phyloP scores from a whole-genome alignment of 1,140 invertebrate genomes.

The Tribolium madens region DNA sequence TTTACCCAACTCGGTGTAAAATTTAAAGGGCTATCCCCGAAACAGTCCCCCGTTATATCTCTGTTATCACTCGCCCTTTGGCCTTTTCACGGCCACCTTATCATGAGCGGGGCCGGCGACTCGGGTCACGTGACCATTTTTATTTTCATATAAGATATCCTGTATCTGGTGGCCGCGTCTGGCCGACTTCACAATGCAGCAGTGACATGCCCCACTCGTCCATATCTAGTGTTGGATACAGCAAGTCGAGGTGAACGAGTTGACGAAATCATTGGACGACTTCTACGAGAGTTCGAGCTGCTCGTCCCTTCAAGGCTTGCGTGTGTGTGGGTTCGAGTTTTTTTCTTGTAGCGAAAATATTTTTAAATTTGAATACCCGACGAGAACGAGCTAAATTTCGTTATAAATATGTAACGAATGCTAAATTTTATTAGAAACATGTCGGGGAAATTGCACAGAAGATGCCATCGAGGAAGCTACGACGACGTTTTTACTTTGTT shows the following conservation, averaged over 20 bases:
- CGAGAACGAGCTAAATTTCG: conserved; percentile 24
- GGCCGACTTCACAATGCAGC: conserved; percentile 45
- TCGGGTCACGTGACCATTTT: conserved; percentile 44
- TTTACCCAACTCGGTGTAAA: too few species aligned
- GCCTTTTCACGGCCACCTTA: conserved; percentile 39
- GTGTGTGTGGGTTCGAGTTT: conserved; percentile 37
- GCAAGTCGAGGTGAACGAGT: neutral
- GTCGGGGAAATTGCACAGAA: neutral
- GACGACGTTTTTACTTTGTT: neutral
- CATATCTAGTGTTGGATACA: neutral
- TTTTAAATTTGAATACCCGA: conserved; percentile 36
- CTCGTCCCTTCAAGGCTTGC: conserved; percentile 43
- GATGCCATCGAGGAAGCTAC: neutral
- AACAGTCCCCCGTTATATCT: neutral
- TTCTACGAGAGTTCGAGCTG: conserved; percentile 28
- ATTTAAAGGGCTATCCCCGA: neutral
- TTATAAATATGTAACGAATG: conserved; percentile 16
- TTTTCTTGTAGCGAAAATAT: conserved; percentile 38
- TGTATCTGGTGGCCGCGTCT: conserved; percentile 46
- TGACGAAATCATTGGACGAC: neutral
- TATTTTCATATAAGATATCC: conserved; percentile 48
- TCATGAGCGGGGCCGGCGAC: conserved; percentile 28
- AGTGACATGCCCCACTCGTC: conserved; percentile 34
- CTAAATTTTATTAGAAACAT: neutral
- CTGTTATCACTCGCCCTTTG: conserved; percentile 29